Evolutionary conservation across 2,113 vertebrate genomes (phyloP), one percentile per base, ranked within the genome.

Genomic region (Deroptyus accipitrinus): DNA sequence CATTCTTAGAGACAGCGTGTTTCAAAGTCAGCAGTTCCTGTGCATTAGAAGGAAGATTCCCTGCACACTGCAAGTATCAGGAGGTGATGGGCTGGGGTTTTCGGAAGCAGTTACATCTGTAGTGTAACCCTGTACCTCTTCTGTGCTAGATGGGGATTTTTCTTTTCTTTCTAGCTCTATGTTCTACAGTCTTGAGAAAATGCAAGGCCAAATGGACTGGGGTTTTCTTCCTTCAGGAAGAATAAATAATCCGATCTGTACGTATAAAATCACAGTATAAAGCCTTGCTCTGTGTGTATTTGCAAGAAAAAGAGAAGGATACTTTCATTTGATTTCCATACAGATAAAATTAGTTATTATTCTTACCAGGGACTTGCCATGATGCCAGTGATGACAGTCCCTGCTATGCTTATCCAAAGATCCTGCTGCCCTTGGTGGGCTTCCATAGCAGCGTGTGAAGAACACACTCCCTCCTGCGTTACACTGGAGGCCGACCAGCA

Each of bases 221-320:
- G 76, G 48, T 64, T 94, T 92, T 89, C 72, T 89, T 42, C 16
- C 74, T 90, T 92, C 88, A 75, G 92, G 88, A 86, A 13, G 69
- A 75, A 76, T 67, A 67, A 92, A 84, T 82, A 78, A 75, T 51
- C 68, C 16, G 59, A 16, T 69, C 59, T 66, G 72, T 46, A 17
- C 20, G 2, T 55, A 18, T 1, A 12, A 79, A 77, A 70, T 35
- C 83, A 48, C 63, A 42, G 35, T 25, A 9, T n/a, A 25, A 80
- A 94, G 62, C 84, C 67, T n/a, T 33, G 76, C 57, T 3, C 57
- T 24, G 49, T 20, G 49, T 52, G 37, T 39, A 3, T 62, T 46
- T 59, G 61, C 6, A 48, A 46, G 30, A 39, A 72, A 52, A 76
- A 19, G 13, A 13, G 17, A 41, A 13, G 17, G 37, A 18, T 55